Conservation (phyloP, 1,140 invertebrate genomes). For the Campoletis sonorensis region DNA sequence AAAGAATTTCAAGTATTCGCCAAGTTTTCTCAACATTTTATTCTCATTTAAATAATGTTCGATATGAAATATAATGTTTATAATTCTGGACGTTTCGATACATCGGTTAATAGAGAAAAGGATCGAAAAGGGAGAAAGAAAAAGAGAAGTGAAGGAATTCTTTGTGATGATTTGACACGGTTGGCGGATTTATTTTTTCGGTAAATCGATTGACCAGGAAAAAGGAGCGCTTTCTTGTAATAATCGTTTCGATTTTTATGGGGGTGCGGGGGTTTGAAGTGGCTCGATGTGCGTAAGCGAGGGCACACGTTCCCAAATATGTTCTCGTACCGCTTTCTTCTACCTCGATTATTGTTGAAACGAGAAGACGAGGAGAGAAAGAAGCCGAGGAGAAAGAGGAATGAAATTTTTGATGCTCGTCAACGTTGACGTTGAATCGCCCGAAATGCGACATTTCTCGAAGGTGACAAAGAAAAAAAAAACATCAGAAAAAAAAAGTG, state of each 20-base stretch:
- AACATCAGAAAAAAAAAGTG: constrained; percentile 47
- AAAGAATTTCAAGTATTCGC: too few relatives aligned
- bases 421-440: constrained; percentile 38
- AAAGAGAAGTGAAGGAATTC: constrained; percentile 44
- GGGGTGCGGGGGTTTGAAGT: background rate
- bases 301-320: constrained; percentile 30
- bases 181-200: constrained; percentile 45
- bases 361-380: background rate
- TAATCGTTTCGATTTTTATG: constrained; percentile 23
- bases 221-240: background rate
- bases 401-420: constrained; percentile 31
- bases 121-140: background rate
- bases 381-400: background rate
- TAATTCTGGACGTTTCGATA: background rate
- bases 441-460: constrained; percentile 22
- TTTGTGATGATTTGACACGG: constrained; percentile 49
- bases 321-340: constrained; percentile 5
- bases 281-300: background rate
- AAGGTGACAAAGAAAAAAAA: constrained; percentile 33
- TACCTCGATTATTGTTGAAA: constrained; percentile 16
- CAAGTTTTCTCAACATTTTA: too few relatives aligned
- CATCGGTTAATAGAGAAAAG: background rate
- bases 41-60: background rate
- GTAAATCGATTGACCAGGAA: constrained; percentile 34
- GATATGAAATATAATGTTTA: background rate